phyloP scores from a whole-genome alignment of 2,113 vertebrate genomes.

The Grammomys surdaster region DNA sequence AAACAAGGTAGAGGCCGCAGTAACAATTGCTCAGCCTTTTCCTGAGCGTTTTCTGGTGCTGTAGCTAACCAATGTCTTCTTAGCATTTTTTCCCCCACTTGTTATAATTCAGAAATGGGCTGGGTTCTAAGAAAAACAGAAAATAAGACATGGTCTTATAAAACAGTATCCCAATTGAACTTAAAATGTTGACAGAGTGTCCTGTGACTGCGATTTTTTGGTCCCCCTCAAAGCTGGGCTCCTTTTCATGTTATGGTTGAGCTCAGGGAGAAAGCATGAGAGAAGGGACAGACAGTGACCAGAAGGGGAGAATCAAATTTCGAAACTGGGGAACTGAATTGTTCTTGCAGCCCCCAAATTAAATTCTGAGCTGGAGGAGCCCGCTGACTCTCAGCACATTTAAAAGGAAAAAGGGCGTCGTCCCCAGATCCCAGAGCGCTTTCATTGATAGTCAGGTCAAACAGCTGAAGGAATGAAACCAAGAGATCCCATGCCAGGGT shows the following conservation, averaged over 20 bases:
- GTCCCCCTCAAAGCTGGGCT: conserved; percentile 13
- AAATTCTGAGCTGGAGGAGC: conserved; percentile 56
- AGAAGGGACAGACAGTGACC: neutral
- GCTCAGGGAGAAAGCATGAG: neutral
- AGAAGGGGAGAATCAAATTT: conserved; percentile 51
- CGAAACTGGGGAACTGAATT: conserved; percentile 51
- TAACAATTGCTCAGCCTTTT: neutral
- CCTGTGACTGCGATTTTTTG: conserved; percentile 11
- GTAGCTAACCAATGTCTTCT: conserved; percentile 39
- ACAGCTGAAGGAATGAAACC: conserved; percentile 27
- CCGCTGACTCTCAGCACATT: conserved; percentile 65
- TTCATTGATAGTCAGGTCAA: conserved; percentile 55
- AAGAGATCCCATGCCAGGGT: neutral
- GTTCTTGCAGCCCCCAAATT: conserved; percentile 57
- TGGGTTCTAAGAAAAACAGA: conserved; percentile 73
- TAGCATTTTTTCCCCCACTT: conserved; percentile 2
- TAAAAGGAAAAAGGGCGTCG: conserved; percentile 49
- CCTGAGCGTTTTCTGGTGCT: conserved; percentile 28
- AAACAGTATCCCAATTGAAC: conserved; percentile 68
- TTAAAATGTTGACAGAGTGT: conserved; percentile 62
- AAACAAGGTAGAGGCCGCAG: neutral
- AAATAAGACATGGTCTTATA: conserved; percentile 50
- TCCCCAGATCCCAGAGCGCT: conserved; percentile 35
- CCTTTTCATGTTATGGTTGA: conserved; percentile 71
- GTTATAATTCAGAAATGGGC: conserved; percentile 65